A percentile compares a stretch with the other conserved stretches of the same genome.
Conservation (phyloP, 2,888 invertebrate genomes). For the Ceramica pisi region DNA sequence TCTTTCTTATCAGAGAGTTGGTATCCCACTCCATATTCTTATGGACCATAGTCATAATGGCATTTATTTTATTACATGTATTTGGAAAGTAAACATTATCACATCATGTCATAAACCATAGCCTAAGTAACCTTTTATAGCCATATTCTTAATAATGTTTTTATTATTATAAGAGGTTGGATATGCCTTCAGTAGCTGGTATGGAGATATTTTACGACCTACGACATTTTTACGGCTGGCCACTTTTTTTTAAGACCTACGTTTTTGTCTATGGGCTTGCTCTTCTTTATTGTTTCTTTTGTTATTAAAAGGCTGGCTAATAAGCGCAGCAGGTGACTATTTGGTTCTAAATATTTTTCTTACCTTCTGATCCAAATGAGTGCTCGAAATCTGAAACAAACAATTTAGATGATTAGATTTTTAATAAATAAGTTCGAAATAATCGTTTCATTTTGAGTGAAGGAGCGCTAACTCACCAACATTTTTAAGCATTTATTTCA, state of each 20-base stretch:
- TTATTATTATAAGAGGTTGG: slow-evolving; percentile 14
- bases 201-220: slow-evolving; percentile 27
- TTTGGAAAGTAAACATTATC: slow-evolving; percentile 12
- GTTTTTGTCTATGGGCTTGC: no score
- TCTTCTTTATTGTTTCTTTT: no score
- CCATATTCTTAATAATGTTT: slow-evolving; percentile 29
- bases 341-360: slow-evolving; percentile 31
- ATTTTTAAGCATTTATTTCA: no score
- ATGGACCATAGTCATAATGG: no score
- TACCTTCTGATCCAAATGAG: slow-evolving; percentile 74
- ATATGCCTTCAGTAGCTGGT: slow-evolving; percentile 11
- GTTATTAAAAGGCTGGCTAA: no score
- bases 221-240: slow-evolving; percentile 1
- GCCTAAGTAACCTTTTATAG: slow-evolving; percentile 31
- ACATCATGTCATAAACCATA: slow-evolving; percentile 23
- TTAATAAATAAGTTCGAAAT: not conserved
- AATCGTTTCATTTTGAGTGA: not conserved
- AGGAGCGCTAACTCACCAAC: no score
- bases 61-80: slow-evolving; percentile 10
- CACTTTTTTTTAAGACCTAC: not conserved
- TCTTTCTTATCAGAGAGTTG: no score
- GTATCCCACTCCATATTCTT: no score
- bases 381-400: slow-evolving; percentile 75
- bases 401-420: slow-evolving; percentile 22
- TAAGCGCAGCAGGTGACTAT: not conserved